phyloP scores from a whole-genome alignment of 1,140 invertebrate genomes.

The Odontomachus brunneus region DNA sequence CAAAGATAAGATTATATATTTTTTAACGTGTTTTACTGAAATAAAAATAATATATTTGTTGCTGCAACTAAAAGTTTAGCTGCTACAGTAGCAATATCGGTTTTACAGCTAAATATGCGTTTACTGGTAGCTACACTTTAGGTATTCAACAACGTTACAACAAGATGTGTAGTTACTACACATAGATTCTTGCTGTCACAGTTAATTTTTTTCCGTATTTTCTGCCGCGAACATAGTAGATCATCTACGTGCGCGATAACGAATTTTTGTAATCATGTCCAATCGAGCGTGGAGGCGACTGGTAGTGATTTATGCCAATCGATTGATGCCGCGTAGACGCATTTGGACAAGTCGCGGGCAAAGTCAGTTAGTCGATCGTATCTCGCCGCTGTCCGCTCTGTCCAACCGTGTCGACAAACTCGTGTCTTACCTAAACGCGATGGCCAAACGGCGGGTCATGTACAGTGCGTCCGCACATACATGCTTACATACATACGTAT shows the following conservation, averaged over 20 bases:
- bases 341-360: not conserved
- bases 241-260: too few relatives aligned
- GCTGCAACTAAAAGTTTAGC: too few relatives aligned
- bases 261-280: not conserved
- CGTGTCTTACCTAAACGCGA: conserved; percentile 61
- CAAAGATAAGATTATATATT: too few relatives aligned
- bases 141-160: too few relatives aligned
- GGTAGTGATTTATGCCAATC: not conserved
- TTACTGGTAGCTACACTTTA: too few relatives aligned
- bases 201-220: too few relatives aligned
- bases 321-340: not conserved
- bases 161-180: too few relatives aligned
- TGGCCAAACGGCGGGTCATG: conserved; percentile 8
- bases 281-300: not conserved
- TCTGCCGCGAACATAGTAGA: not conserved
- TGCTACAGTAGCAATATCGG: too few relatives aligned
- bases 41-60: too few relatives aligned
- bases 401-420: conserved; percentile 44
- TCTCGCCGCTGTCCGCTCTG: conserved; percentile 11
- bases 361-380: conserved; percentile 29
- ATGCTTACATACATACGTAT: not conserved
- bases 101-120: too few relatives aligned
- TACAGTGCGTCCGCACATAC: not conserved
- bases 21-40: too few relatives aligned
- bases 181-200: too few relatives aligned